Conservation (phyloP, 1,140 invertebrate species). For the Adoxophyes honmai region DNA sequence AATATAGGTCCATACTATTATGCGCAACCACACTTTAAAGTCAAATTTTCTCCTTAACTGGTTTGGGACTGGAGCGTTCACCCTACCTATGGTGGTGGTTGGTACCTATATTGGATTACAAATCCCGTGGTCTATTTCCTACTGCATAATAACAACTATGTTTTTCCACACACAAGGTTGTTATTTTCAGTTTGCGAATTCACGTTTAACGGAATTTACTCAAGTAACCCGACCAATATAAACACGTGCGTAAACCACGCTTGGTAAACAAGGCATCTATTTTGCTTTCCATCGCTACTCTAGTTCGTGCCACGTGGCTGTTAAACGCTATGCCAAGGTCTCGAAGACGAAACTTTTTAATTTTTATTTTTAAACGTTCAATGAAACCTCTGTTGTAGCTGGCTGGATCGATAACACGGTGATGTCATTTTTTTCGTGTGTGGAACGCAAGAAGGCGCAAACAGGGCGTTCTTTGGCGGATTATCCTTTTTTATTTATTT, state of each 20-base stretch:
- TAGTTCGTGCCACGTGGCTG: not conserved
- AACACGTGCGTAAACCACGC: not conserved
- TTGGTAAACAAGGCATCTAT: not conserved
- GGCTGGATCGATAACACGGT: conserved; percentile 10
- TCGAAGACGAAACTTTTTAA: not conserved
- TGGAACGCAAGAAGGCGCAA: not conserved
- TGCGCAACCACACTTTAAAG: too few relatives aligned
- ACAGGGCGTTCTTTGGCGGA: not conserved
- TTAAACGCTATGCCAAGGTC: conserved; percentile 8
- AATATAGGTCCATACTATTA: too few relatives aligned
- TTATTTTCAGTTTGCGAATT: not conserved
- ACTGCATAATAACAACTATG: not conserved
- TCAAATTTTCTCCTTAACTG: too few relatives aligned
- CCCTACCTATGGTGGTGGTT: too few relatives aligned
- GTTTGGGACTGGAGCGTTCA: too few relatives aligned
- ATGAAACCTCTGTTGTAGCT: conserved; percentile 13
- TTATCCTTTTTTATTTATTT: not conserved
- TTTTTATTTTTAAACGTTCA: conserved; percentile 15
- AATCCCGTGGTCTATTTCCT: not conserved
- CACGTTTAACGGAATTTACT: not conserved
- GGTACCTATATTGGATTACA: conserved; percentile 13
- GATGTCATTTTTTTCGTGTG: conserved; percentile 7
- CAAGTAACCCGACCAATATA: not conserved
- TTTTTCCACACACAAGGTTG: not conserved
- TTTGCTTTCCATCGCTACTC: not conserved